Percentiles rank a stretch among this genome's conserved stretches.
These are phyloP conservation scores for Colostygia pectinataria DNA, from an alignment of 2,888 invertebrate genomes.

Conservation along the genomic window DNA sequence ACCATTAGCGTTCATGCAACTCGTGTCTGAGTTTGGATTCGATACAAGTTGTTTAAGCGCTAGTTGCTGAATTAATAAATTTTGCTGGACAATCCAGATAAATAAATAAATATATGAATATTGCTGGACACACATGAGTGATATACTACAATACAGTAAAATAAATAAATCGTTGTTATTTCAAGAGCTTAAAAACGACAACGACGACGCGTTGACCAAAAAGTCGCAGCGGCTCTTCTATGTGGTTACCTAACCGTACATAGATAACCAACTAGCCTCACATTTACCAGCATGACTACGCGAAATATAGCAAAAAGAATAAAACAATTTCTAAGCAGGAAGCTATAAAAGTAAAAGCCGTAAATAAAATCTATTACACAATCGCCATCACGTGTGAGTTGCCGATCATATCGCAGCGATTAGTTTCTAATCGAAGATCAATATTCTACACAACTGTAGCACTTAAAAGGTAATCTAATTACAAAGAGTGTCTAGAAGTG, in stretches of 20 bases:
- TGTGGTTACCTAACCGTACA: conserved; percentile 8
- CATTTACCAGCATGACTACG: conserved; percentile 26
- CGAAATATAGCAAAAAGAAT: conserved; percentile 21
- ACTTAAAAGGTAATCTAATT: conserved; percentile 45
- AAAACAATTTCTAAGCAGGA: conserved; percentile 30
- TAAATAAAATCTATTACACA: conserved; percentile 31
- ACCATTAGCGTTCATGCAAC: too few species aligned
- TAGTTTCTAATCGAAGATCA: conserved; percentile 43
- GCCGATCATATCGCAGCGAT: conserved; percentile 26
- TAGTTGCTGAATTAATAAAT: too few species aligned
- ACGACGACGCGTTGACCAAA: too few species aligned
- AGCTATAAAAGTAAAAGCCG: conserved; percentile 39
- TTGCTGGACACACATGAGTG: too few species aligned
- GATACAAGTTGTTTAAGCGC: too few species aligned
- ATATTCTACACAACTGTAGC: conserved; percentile 39
- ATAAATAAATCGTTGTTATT: too few species aligned
- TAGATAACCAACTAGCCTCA: not conserved
- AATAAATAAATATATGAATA: too few species aligned
- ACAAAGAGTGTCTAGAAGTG: conserved; percentile 7
- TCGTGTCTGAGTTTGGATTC: too few species aligned
- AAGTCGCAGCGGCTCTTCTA: not conserved
- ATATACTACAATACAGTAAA: too few species aligned
- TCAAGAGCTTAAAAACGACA: too few species aligned
- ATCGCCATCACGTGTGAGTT: conserved; percentile 26
- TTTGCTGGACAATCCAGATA: too few species aligned